These are phyloP conservation scores for Cryptocephalus primarius DNA, from an alignment of 2,888 invertebrate genomes.

Conservation along the genomic window DNA sequence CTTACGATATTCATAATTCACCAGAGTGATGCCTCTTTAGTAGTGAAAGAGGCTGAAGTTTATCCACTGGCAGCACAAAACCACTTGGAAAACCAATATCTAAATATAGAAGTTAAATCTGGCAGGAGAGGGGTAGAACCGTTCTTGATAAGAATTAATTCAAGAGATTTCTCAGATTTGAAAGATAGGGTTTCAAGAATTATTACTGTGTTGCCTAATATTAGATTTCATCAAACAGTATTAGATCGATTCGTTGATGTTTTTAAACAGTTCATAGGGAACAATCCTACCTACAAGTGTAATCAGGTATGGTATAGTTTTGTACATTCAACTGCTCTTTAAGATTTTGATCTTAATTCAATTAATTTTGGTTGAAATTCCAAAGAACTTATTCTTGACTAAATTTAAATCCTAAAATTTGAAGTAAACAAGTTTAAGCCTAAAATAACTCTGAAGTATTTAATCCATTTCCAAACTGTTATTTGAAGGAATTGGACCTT, in stretches of 20 bases:
- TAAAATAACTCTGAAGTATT: no score
- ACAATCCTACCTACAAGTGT: slow-evolving; percentile 51
- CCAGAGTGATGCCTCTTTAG: slow-evolving; percentile 67
- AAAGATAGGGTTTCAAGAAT: slow-evolving; percentile 58
- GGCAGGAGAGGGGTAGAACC: slow-evolving; percentile 45
- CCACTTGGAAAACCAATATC: slow-evolving; percentile 66
- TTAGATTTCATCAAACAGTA: slow-evolving; percentile 65
- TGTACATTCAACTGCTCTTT: not conserved
- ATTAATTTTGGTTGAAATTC: no score
- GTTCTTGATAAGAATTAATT: slow-evolving; percentile 65
- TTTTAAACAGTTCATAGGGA: slow-evolving; percentile 63
- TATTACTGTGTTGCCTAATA: slow-evolving; percentile 55
- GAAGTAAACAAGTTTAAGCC: no score
- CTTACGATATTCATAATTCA: slow-evolving; percentile 64
- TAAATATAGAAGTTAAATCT: slow-evolving; percentile 69
- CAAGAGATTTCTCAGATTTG: slow-evolving; percentile 67
- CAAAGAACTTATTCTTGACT: no score
- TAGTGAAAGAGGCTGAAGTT: slow-evolving; percentile 64
- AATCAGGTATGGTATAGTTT: slow-evolving; percentile 13
- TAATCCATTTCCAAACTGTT: no score
- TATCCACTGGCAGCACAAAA: slow-evolving; percentile 56
- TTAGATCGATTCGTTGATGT: slow-evolving; percentile 76
- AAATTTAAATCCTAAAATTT: no score
- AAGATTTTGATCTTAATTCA: no score
- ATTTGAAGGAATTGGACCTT: slow-evolving; percentile 57